phyloP scores from a whole-genome alignment of 2,113 vertebrate genomes.

The Chlamydotis undulata region DNA sequence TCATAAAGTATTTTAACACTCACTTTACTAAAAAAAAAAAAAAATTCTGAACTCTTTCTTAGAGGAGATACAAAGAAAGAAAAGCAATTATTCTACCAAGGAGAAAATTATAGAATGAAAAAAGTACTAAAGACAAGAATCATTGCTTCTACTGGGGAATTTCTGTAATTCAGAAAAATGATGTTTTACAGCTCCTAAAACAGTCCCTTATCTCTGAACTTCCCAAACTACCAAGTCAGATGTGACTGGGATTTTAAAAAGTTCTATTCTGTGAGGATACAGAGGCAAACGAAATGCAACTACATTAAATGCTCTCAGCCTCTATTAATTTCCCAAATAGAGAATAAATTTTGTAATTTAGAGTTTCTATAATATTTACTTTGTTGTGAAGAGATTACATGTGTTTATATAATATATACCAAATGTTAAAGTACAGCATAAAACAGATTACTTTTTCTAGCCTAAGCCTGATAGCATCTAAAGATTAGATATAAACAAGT shows the following conservation, averaged over 20 bases:
- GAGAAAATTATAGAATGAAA: background rate
- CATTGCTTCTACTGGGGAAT: background rate
- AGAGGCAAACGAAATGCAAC: background rate
- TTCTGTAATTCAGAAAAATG: background rate
- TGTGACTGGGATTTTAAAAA: background rate
- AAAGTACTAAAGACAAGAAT: background rate
- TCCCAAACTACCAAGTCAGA: background rate
- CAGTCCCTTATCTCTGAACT: background rate
- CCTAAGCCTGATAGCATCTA: slow-evolving; percentile 46
- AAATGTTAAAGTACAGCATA: slow-evolving; percentile 46
- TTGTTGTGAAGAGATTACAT: slow-evolving; percentile 10
- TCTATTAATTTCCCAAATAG: slow-evolving; percentile 4
- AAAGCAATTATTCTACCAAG: background rate
- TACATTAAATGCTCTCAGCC: background rate
- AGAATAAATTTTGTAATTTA: slow-evolving; percentile 10
- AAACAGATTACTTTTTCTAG: slow-evolving; percentile 55
- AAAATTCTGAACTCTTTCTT: background rate
- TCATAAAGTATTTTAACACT: background rate
- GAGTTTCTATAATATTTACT: background rate
- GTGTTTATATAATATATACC: slow-evolving; percentile 27
- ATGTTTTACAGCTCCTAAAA: background rate
- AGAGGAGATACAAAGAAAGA: background rate
- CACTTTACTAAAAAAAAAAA: background rate
- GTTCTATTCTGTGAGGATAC: background rate
- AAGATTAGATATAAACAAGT: slow-evolving; percentile 58